Evolutionary conservation across 2,888 invertebrate species (phyloP), one percentile per base, ranked within the genome.

Genomic region (Dermolepida albohirtum): DNA sequence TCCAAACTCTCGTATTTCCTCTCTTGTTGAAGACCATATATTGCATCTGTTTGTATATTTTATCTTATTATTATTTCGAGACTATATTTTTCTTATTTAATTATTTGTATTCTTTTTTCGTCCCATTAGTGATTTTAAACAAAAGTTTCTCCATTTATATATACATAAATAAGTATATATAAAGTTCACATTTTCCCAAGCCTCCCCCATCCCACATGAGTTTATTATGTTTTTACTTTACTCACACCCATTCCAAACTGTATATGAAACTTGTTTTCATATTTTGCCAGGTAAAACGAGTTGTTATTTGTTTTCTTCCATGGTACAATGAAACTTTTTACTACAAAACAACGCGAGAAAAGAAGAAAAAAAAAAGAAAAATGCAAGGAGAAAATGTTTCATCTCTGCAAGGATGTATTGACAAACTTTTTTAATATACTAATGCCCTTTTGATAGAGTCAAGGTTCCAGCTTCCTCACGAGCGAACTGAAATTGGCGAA

Each of bases 361-460:
- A 39, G 34, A 54, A 43, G 11, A 27, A 7, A 27, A 7, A 10
- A n/a, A 43, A 44, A 27, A 7, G 12, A 7, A 10, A n/a, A 43
- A 44, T 43, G 57, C 39, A 57, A 43, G 43, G 27, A 43, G 44
- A 44, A 22, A 57, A 17, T 7, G 34, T 34, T 34, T 10, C 34
- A 34, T 17, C 12, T 34, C 14, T 52, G 29, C 34, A 12, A 39
- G 39, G 57, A 57, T 27, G 57, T 57, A 57, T 57, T 44, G 57
- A 57, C 57, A 57, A 57, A 57, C 57, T 57, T 57, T 57, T 57
- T 57, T 57, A 57, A 57, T 57, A 57, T 44, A 57, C 57, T 57
- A 57, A 57, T 57, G 57, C 57, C 14, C 43, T 43, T 43, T 44
- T 57, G 57, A 57, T 57, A 43, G 57, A 57, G 44, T 57, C 34